Evolutionary conservation across 2,113 vertebrate species (phyloP).

Genomic region (Rhinoderma darwinii): DNA sequence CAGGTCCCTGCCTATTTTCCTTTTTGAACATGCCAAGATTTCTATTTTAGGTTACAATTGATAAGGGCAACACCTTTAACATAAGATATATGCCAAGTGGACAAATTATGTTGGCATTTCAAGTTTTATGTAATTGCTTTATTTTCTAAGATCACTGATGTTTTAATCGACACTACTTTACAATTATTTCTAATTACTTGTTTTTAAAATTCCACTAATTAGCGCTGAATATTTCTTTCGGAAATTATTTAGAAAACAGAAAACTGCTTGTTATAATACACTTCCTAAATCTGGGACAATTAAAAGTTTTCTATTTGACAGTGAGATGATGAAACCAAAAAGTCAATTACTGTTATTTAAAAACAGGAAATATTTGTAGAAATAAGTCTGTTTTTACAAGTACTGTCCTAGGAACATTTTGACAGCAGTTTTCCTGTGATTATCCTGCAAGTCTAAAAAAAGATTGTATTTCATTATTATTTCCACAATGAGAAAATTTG

Average conservation of each 20-base stretch:
- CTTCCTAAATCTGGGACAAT: background rate
- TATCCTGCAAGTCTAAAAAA: conserved; percentile 43
- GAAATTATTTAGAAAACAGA: background rate
- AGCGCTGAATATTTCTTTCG: too few species aligned
- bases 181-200: background rate
- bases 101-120: background rate
- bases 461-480: conserved; percentile 37
- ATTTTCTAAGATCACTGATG: background rate
- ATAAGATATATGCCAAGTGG: background rate
- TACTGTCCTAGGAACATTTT: conserved; percentile 34
- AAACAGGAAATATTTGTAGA: conserved; percentile 44
- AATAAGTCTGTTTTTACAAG: conserved; percentile 46
- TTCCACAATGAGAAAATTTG: conserved; percentile 22
- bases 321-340: conserved; percentile 33
- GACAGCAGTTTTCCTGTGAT: conserved; percentile 55
- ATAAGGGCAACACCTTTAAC: background rate
- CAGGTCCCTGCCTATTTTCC: background rate
- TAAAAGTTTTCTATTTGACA: background rate
- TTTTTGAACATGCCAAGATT: background rate
- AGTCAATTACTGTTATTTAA: conserved; percentile 39
- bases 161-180: background rate
- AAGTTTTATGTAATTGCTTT: background rate
- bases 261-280: background rate
- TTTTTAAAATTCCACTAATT: background rate
- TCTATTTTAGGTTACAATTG: background rate